Base-by-base conservation (phyloP, 2,888 invertebrate species). In the Xestia c-nigrum region DNA sequence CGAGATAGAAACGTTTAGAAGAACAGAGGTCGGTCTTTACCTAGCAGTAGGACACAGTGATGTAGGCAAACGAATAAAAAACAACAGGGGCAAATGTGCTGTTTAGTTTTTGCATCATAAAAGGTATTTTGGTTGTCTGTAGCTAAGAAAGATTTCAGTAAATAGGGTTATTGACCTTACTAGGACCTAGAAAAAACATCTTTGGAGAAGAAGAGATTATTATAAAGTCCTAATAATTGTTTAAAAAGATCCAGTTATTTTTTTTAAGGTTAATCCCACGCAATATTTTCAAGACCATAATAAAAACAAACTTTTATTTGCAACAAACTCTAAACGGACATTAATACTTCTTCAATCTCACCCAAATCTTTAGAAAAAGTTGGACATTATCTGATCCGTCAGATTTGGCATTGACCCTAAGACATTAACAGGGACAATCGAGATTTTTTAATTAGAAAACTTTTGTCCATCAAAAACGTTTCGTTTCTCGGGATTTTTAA, bases 391-490 rank as follows among this genome's bases (percentile, higher is more conserved):
- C 57, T 16, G 24, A 67, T 70, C 7, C 12, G 38, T 16, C n/a
- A 4, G 50, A 65, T 12, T 65, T 65, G 5, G 24, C 12, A 66
- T 55, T 76, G 43, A 50, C 21, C 63, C 10, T 4, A 19, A 66
- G 63, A 21, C 38, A 64, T 71, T 59, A 74, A 67, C 40, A 21
- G 52, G n/a, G 43, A 73, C 66, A 76, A 66, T 66, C 21, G 24
- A 55, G 43, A 74, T 38, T 65, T 31, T 71, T 75, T 75, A 83
- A 80, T 80, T 67, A 78, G 65, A 73, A 78, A 81, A 72, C 74
- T 81, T 78, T 80, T 77, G 19, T 83, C 64, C 63, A 68, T 72
- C 69, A 67, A 72, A 77, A 86, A 70, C 64, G 40, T 78, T 83
- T 52, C 50, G 5, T 52, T 61, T 71, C 67, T 52, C 50, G 40